A percentile compares a stretch with the other conserved stretches of the same genome.
phyloP scores from a whole-genome alignment of 1,140 invertebrate genomes.

The Microplitis mediator region DNA sequence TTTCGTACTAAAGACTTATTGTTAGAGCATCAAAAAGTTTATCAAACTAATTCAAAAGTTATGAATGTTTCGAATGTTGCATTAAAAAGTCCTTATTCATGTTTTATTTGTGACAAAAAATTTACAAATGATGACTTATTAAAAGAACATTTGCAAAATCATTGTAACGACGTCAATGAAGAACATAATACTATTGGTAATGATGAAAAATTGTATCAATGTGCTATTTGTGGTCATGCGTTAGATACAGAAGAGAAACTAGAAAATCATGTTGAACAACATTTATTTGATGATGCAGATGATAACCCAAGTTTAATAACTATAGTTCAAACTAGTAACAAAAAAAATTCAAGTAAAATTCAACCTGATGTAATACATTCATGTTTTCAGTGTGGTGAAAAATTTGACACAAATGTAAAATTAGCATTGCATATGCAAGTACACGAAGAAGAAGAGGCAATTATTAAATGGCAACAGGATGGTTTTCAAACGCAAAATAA shows the following conservation, averaged over 20 bases:
- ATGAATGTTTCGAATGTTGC: neutral
- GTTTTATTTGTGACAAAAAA: constrained; percentile 58
- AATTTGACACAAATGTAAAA: constrained; percentile 48
- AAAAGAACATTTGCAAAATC: constrained; percentile 57
- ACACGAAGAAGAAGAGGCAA: constrained; percentile 54
- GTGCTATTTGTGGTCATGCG: constrained; percentile 53
- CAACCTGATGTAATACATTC: constrained; percentile 31
- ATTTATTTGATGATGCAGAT: constrained; percentile 54
- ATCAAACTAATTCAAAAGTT: constrained; percentile 29
- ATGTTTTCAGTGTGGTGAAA: constrained; percentile 48
- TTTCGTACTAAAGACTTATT: constrained; percentile 45
- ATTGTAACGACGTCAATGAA: constrained; percentile 57
- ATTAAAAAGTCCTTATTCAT: constrained; percentile 36
- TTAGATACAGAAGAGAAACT: constrained; percentile 50
- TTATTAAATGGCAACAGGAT: constrained; percentile 52
- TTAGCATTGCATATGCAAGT: constrained; percentile 51
- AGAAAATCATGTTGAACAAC: constrained; percentile 52
- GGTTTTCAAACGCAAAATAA: constrained; percentile 28
- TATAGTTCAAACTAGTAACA: constrained; percentile 26
- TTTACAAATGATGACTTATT: constrained; percentile 53
- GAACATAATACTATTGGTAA: constrained; percentile 40
- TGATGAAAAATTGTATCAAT: constrained; percentile 49
- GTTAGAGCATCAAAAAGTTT: constrained; percentile 37
- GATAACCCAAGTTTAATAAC: constrained; percentile 56
- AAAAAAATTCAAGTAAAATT: constrained; percentile 11